Evolutionary conservation across 1,140 invertebrate genomes (phyloP).

Genomic region (Trigoniulus corallinus): DNA sequence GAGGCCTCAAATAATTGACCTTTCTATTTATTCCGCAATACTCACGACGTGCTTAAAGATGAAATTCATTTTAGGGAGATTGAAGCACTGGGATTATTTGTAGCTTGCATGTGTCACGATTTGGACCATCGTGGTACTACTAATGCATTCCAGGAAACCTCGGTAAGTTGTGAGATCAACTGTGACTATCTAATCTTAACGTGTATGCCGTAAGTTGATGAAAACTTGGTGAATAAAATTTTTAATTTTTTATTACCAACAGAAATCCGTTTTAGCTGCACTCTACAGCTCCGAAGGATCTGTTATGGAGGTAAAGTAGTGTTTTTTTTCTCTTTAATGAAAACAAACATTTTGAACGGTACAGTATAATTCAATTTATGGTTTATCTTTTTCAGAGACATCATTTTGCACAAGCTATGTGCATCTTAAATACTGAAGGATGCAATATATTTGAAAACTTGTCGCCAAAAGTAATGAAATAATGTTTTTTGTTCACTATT

Average conservation of each 20-base stretch:
- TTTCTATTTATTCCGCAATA: neutral
- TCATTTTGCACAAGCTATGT: conserved; percentile 69
- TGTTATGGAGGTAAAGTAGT: conserved; percentile 52
- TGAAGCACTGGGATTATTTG: conserved; percentile 78
- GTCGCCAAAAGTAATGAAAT: conserved; percentile 33
- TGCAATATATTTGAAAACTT: conserved; percentile 68
- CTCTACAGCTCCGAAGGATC: conserved; percentile 72
- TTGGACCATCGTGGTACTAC: conserved; percentile 83
- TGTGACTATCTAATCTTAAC: neutral
- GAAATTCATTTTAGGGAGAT: conserved; percentile 30
- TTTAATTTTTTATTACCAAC: conserved; percentile 13
- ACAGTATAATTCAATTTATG: conserved; percentile 2
- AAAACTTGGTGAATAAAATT: neutral
- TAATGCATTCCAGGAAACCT: conserved; percentile 70
- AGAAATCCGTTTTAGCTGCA: conserved; percentile 55
- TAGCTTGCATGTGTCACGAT: conserved; percentile 94
- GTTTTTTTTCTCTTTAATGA: conserved; percentile 2
- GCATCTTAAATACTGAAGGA: conserved; percentile 63
- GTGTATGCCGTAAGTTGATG: too few relatives aligned
- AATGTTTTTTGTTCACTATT: too few relatives aligned
- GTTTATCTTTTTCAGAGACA: conserved; percentile 38
- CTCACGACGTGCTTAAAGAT: neutral
- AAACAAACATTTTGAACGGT: neutral
- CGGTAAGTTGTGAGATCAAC: conserved; percentile 14
- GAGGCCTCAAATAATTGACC: neutral